Evolutionary conservation across 2,797 vertebrate species (phyloP).

Genomic region (Manis javanica): DNA sequence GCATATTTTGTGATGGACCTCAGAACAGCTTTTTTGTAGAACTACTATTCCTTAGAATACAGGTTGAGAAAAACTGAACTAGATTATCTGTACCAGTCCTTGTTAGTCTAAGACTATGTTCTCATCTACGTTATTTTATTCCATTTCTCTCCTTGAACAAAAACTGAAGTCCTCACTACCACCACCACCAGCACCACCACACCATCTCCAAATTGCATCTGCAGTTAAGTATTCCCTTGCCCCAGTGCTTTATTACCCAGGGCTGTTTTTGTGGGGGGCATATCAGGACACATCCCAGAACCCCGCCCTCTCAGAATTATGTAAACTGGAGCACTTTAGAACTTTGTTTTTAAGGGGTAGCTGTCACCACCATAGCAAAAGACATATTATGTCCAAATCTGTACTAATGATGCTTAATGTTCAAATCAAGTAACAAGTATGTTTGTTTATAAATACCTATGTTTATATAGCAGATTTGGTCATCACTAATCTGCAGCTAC

Average conservation of each 20-base stretch:
- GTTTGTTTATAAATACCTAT: background rate
- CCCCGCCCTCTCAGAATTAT: background rate
- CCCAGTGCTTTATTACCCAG: background rate
- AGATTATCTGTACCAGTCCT: background rate
- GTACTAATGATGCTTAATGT: background rate
- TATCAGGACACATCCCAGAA: background rate
- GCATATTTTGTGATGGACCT: background rate
- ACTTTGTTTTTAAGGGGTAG: constrained; percentile 36
- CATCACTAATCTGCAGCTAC: background rate
- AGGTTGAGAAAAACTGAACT: constrained; percentile 33
- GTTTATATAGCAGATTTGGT: background rate
- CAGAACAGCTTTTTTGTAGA: background rate
- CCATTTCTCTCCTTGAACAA: background rate
- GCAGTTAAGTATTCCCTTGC: background rate
- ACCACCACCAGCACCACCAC: background rate
- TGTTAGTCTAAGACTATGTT: constrained; percentile 20
- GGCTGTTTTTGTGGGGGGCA: background rate
- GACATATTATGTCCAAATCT: background rate
- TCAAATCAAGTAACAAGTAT: background rate
- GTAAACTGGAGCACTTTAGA: background rate
- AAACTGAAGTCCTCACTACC: background rate
- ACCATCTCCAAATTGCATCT: background rate
- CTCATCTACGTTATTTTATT: background rate
- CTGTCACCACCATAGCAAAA: background rate
- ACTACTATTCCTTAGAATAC: background rate